Conservation (phyloP, 1,140 invertebrate species). For the Marisa cornuarietis region DNA sequence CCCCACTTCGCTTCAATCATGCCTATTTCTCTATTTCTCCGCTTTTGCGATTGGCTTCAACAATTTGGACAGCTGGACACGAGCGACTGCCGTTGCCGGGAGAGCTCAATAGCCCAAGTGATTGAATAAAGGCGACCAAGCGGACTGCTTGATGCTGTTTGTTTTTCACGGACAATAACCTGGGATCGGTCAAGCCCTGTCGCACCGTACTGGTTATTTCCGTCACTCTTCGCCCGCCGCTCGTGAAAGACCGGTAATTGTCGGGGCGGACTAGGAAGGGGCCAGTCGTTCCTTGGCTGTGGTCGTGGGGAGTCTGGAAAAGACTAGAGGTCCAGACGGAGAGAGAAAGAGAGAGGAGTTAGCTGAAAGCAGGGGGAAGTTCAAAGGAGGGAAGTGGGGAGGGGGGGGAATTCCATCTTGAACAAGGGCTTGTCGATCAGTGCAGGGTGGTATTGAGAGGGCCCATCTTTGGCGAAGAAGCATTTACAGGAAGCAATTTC, state of each 20-base stretch:
- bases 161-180: constrained; percentile 12
- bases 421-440: too few species aligned
- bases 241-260: constrained; percentile 26
- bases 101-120: constrained; percentile 1
- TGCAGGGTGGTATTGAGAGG: too few species aligned
- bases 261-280: constrained; percentile 11
- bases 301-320: not conserved
- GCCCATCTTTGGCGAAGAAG: not conserved
- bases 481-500: not conserved
- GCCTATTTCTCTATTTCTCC: too few species aligned
- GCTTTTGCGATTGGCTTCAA: too few species aligned
- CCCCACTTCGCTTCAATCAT: too few species aligned
- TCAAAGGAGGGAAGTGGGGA: too few species aligned
- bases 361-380: not conserved
- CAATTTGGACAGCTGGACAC: too few species aligned
- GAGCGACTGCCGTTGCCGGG: too few species aligned
- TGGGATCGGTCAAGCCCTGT: not conserved
- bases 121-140: constrained; percentile 10
- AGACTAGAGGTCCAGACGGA: not conserved
- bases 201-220: constrained; percentile 21
- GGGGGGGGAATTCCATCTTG: too few species aligned
- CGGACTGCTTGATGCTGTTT: constrained; percentile 6
- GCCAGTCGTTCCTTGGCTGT: not conserved
- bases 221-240: constrained; percentile 4
- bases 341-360: not conserved